phyloP scores from a whole-genome alignment of 2,797 vertebrate genomes.

The Choloepus didactylus region DNA sequence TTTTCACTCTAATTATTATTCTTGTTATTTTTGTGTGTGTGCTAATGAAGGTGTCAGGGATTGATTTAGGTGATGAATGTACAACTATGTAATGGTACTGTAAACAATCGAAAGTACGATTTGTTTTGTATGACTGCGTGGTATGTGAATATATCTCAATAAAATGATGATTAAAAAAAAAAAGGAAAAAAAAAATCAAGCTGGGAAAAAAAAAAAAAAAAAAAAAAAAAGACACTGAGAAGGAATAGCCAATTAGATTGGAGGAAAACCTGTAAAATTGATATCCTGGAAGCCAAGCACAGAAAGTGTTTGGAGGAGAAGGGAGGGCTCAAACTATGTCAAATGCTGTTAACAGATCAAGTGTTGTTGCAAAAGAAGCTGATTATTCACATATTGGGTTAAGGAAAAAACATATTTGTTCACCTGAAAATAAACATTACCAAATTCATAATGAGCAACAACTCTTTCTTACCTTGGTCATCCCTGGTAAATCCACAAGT shows the following conservation, averaged over 20 bases:
- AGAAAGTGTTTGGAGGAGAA: slow-evolving; percentile 45
- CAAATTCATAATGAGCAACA: slow-evolving; percentile 19
- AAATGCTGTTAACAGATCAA: neutral
- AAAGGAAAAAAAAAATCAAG: too few relatives aligned
- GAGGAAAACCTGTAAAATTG: neutral
- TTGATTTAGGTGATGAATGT: too few relatives aligned
- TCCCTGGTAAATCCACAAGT: slow-evolving; percentile 98
- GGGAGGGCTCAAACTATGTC: neutral
- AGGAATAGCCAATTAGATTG: neutral
- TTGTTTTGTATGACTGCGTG: too few relatives aligned
- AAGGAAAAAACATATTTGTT: slow-evolving; percentile 43
- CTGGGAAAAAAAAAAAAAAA: too few relatives aligned
- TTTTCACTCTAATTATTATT: too few relatives aligned
- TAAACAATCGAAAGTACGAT: too few relatives aligned
- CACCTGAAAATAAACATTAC: slow-evolving; percentile 52
- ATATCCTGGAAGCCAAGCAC: neutral
- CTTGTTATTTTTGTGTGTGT: too few relatives aligned
- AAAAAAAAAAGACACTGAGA: neutral
- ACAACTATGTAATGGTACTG: too few relatives aligned
- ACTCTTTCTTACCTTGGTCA: slow-evolving; percentile 94
- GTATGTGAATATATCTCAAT: too few relatives aligned
- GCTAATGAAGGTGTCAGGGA: too few relatives aligned
- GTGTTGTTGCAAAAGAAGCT: neutral
- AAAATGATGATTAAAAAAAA: too few relatives aligned
- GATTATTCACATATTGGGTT: neutral